These are phyloP conservation scores for Drosophila paranaensis DNA, from an alignment of 2,888 invertebrate genomes.

Conservation along the genomic window DNA sequence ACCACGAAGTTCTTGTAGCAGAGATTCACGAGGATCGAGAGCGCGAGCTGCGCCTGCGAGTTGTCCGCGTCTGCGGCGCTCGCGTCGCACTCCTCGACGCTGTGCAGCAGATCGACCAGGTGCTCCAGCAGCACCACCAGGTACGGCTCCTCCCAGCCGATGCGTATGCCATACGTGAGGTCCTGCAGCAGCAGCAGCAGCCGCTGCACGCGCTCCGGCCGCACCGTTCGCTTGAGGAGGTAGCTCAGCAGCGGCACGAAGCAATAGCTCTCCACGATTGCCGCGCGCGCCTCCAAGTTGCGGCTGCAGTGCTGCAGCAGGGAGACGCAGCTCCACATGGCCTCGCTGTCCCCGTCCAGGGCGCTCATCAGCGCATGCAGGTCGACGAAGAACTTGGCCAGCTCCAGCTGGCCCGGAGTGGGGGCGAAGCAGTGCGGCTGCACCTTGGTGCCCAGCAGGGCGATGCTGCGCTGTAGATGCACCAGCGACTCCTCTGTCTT, in stretches of 20 bases:
- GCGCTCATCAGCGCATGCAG: constrained; percentile 79
- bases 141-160: constrained; percentile 92
- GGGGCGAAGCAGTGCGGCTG: constrained; percentile 75
- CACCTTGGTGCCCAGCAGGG: constrained; percentile 73
- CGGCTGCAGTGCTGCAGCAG: constrained; percentile 81
- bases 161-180: constrained; percentile 91
- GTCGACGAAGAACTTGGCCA: constrained; percentile 83
- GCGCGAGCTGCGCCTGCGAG: constrained; percentile 84
- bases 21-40: constrained; percentile 91
- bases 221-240: constrained; percentile 70
- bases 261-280: constrained; percentile 81
- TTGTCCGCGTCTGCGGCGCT: constrained; percentile 51
- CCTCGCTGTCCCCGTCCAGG: constrained; percentile 75
- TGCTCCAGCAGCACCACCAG: constrained; percentile 88
- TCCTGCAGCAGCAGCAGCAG: constrained; percentile 86
- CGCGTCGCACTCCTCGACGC: constrained; percentile 83
- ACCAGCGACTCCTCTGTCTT: constrained; percentile 78
- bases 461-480: constrained; percentile 81
- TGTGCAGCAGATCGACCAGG: constrained; percentile 88
- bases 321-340: constrained; percentile 80
- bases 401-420: constrained; percentile 70
- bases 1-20: constrained; percentile 92
- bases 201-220: constrained; percentile 77
- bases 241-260: constrained; percentile 81
- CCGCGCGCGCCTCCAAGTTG: constrained; percentile 77